These are phyloP conservation scores for Ophraella communa DNA, from an alignment of 2,888 invertebrate species.

Conservation along the genomic window DNA sequence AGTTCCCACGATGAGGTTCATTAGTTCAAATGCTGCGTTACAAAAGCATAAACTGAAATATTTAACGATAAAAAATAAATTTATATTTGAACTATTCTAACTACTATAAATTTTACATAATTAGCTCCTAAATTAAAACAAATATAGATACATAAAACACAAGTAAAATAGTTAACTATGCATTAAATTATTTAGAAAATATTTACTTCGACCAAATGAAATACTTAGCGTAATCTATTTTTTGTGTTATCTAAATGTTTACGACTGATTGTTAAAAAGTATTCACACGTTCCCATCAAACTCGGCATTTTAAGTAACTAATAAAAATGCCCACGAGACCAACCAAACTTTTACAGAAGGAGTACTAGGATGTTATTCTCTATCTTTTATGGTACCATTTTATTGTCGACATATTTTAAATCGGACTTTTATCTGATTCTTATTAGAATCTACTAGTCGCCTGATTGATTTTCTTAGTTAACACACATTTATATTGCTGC, in stretches of 20 bases:
- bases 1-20: too few relatives aligned
- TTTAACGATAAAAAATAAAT: too few relatives aligned
- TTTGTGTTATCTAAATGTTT: constrained; percentile 4
- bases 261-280: constrained; percentile 16
- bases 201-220: too few relatives aligned
- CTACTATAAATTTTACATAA: too few relatives aligned
- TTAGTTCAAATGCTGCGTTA: too few relatives aligned
- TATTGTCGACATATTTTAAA: constrained; percentile 11
- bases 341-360: constrained; percentile 2
- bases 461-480: too few relatives aligned
- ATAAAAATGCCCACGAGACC: constrained; percentile 4
- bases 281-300: constrained; percentile 17
- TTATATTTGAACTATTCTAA: too few relatives aligned
- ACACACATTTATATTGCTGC: too few relatives aligned
- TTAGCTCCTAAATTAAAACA: too few relatives aligned
- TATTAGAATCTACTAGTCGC: background rate
- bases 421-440: constrained; percentile 16
- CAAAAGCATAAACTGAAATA: too few relatives aligned
- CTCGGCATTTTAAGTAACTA: constrained; percentile 7
- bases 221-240: constrained; percentile 9
- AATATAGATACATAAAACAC: too few relatives aligned
- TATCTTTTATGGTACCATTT: constrained; percentile 12
- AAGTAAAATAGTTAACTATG: background rate
- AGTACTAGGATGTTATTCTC: background rate
- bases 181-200: too few relatives aligned